Percentiles rank a stretch among this genome's conserved stretches.
Conservation (phyloP, 2,797 vertebrate genomes). For the Macroramphosus scolopax region DNA sequence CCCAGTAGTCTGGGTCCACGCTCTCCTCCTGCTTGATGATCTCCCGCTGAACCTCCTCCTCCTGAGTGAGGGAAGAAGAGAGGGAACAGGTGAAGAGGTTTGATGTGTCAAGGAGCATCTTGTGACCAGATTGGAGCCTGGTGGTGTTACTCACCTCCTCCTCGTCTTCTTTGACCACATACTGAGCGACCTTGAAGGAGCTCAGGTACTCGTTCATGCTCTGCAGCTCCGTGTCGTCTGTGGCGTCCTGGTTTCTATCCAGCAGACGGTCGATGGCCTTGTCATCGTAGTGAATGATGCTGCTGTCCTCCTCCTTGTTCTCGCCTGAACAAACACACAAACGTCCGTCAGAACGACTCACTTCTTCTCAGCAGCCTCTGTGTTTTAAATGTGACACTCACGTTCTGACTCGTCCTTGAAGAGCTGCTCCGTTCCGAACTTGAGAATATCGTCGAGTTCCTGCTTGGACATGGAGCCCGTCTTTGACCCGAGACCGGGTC, state of each 20-base stretch:
- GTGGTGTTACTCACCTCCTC: slow-evolving; percentile 84
- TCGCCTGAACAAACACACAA: slow-evolving; percentile 74
- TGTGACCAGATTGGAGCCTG: too few relatives aligned
- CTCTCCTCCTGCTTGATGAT: slow-evolving; percentile 99
- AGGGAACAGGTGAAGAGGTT: too few relatives aligned
- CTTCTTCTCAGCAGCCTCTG: neutral
- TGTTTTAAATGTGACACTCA: slow-evolving; percentile 9
- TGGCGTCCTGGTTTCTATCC: slow-evolving; percentile 94
- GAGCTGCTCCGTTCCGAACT: slow-evolving; percentile 94
- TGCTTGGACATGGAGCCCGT: slow-evolving; percentile 99
- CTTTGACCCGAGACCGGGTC: slow-evolving; percentile 95
- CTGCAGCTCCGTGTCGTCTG: slow-evolving; percentile 92
- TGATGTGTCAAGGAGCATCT: too few relatives aligned
- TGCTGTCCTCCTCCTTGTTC: slow-evolving; percentile 94
- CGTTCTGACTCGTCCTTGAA: slow-evolving; percentile 89
- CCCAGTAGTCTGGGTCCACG: slow-evolving; percentile 98
- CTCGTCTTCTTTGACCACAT: slow-evolving; percentile 96
- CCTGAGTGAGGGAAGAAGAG: slow-evolving; percentile 61
- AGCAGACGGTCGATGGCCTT: slow-evolving; percentile 93
- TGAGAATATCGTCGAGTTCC: slow-evolving; percentile 97
- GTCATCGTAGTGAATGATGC: slow-evolving; percentile 97
- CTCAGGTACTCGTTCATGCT: slow-evolving; percentile 99
- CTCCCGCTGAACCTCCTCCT: slow-evolving; percentile 96
- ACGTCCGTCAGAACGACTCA: neutral
- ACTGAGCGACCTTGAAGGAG: slow-evolving; percentile 98